Conservation (phyloP, 1,140 invertebrate genomes). For the Laupala kohalensis region DNA sequence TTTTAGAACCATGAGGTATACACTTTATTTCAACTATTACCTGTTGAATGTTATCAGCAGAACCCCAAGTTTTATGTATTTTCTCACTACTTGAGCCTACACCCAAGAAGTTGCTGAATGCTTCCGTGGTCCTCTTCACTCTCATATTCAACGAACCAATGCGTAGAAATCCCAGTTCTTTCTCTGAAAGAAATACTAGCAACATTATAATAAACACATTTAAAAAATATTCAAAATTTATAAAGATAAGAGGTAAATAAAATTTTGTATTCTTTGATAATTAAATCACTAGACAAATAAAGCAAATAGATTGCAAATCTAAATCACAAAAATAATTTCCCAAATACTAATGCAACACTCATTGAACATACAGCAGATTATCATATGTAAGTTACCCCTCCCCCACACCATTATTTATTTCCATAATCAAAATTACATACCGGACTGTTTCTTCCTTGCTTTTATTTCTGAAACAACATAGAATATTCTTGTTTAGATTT, state of each 20-base stretch:
- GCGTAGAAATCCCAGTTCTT: slow-evolving; percentile 72
- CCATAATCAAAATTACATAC: slow-evolving; percentile 29
- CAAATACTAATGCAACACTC: too few relatives aligned
- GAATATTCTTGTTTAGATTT: too few relatives aligned
- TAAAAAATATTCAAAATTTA: neutral
- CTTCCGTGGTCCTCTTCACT: slow-evolving; percentile 81
- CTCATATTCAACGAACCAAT: slow-evolving; percentile 83
- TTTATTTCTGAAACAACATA: slow-evolving; percentile 47
- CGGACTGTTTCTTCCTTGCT: slow-evolving; percentile 54
- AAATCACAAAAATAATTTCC: too few relatives aligned
- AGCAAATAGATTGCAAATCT: neutral
- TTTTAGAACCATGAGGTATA: too few relatives aligned
- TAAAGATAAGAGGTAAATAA: neutral
- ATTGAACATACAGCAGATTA: too few relatives aligned
- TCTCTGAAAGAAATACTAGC: slow-evolving; percentile 40
- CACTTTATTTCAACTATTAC: too few relatives aligned
- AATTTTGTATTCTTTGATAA: neutral
- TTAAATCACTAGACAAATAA: neutral
- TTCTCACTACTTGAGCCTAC: slow-evolving; percentile 46
- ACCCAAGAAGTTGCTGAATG: slow-evolving; percentile 75
- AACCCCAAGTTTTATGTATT: slow-evolving; percentile 73
- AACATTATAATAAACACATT: slow-evolving; percentile 1
- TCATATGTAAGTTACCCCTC: too few relatives aligned
- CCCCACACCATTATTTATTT: too few relatives aligned
- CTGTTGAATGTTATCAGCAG: slow-evolving; percentile 65